Percentiles rank a stretch among this genome's conserved stretches.
phyloP scores from a whole-genome alignment of 2,113 vertebrate species.

The Heterocephalus glaber region DNA sequence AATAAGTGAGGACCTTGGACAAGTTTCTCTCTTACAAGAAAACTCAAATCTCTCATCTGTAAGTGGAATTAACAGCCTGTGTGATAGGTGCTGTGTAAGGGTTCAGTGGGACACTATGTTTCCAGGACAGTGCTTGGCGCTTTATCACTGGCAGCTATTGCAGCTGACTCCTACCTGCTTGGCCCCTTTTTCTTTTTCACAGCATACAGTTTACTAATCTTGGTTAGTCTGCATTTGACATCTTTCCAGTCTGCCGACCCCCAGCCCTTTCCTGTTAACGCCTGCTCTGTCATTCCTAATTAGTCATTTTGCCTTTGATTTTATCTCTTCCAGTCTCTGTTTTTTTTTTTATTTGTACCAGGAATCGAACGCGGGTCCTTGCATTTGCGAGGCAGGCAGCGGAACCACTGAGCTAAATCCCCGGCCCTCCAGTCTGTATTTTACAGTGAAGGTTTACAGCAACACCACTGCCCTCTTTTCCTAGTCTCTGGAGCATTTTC shows the following conservation, averaged over 20 bases:
- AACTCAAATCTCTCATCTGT: not conserved
- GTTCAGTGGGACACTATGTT: not conserved
- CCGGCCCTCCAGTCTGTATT: too few species aligned
- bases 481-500: not conserved
- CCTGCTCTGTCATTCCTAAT: not conserved
- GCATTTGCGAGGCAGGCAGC: too few species aligned
- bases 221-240: not conserved
- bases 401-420: too few species aligned
- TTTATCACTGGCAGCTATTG: not conserved
- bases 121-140: not conserved
- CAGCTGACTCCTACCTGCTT: not conserved
- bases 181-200: not conserved
- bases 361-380: too few species aligned
- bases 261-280: not conserved
- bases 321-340: not conserved
- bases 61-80: not conserved
- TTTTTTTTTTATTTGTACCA: too few species aligned
- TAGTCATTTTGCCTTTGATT: not conserved
- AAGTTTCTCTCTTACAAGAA: not conserved
- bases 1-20: not conserved
- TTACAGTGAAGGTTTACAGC: not conserved
- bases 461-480: rapidly evolving
- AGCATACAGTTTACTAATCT: not conserved
- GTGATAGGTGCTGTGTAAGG: not conserved
- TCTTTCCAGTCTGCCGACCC: rapidly evolving